Evolutionary conservation across 2,113 vertebrate genomes (phyloP).

Genomic region (Nestor notabilis): DNA sequence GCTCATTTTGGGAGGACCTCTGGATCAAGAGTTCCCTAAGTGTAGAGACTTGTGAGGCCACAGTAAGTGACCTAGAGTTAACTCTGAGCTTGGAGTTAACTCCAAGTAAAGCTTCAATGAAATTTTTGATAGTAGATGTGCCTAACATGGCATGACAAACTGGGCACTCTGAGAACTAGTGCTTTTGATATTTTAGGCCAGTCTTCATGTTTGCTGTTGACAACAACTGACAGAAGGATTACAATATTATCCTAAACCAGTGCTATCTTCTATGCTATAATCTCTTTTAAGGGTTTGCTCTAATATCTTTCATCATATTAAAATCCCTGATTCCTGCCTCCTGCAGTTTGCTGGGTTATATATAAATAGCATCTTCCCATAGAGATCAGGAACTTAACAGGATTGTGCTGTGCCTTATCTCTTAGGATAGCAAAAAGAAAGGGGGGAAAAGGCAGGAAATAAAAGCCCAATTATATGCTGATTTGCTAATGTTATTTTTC

Average conservation of each 20-base stretch:
- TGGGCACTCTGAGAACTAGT: not conserved
- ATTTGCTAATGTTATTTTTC: constrained; percentile 81
- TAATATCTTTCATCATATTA: not conserved
- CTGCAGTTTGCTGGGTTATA: not conserved
- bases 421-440: constrained; percentile 24
- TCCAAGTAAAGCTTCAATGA: not conserved
- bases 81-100: not conserved
- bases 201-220: not conserved
- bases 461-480: constrained; percentile 77
- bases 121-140: not conserved
- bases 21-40: not conserved
- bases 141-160: not conserved
- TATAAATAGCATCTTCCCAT: not conserved
- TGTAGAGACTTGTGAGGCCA: not conserved
- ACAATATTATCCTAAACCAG: not conserved
- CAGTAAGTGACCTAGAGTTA: not conserved
- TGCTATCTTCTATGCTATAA: not conserved
- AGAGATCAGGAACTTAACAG: constrained; percentile 20
- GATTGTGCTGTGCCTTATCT: constrained; percentile 39
- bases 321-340: not conserved
- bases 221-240: not conserved
- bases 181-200: not conserved
- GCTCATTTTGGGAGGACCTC: not conserved
- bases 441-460: constrained; percentile 38
- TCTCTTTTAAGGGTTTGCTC: not conserved